phyloP scores from a whole-genome alignment of 2,888 invertebrate genomes.

The Harpagoxenus sublaevis region DNA sequence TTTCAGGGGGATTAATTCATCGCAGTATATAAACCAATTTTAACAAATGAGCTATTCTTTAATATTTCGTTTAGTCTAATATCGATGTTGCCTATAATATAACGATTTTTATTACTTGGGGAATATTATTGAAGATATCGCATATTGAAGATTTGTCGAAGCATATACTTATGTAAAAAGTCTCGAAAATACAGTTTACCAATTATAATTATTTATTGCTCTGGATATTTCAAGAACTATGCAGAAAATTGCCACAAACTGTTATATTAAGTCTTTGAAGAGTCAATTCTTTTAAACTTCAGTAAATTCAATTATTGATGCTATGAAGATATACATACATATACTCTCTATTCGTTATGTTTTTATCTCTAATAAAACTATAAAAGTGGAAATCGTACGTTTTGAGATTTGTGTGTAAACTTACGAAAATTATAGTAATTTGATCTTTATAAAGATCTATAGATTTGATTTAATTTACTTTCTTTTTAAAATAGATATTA shows the following conservation, averaged over 20 bases:
- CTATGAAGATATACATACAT: no score
- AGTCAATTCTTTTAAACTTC: background rate
- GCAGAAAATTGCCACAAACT: background rate
- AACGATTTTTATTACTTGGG: background rate
- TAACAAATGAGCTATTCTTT: background rate
- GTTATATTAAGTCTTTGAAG: background rate
- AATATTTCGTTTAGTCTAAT: background rate
- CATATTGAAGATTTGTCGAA: background rate
- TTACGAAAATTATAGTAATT: background rate
- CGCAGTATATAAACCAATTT: background rate
- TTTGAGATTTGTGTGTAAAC: background rate
- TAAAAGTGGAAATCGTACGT: background rate
- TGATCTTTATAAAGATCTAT: background rate
- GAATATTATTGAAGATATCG: background rate
- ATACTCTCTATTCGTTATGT: background rate
- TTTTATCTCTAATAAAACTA: background rate
- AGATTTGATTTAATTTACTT: background rate
- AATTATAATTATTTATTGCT: background rate
- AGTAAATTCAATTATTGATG: background rate
- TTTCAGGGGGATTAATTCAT: background rate
- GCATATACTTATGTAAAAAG: background rate
- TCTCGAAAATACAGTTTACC: background rate
- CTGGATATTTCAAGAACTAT: background rate
- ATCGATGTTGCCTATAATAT: background rate
- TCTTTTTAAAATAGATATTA: background rate